Evolutionary conservation across 2,113 vertebrate species (phyloP).

Genomic region (Camarhynchus parvulus): DNA sequence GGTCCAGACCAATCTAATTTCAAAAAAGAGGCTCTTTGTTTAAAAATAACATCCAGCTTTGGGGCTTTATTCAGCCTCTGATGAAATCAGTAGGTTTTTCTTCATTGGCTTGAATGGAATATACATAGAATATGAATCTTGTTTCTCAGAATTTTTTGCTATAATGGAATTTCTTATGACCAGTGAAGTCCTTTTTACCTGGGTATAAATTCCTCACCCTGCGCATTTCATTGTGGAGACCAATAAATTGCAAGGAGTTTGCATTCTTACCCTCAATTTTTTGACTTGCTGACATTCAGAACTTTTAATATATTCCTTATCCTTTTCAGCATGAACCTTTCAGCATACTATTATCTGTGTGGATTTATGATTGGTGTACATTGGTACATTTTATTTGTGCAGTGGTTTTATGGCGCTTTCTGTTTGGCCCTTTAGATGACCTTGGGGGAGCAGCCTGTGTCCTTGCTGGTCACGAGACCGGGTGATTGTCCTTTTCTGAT

Average conservation of each 20-base stretch:
- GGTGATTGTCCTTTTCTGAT: neutral
- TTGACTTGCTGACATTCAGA: neutral
- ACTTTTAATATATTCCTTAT: neutral
- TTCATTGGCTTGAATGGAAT: neutral
- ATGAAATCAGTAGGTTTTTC: neutral
- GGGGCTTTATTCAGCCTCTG: neutral
- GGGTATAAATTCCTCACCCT: neutral
- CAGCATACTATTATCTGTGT: neutral
- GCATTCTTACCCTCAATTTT: neutral
- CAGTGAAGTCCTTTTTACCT: neutral
- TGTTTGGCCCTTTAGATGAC: neutral
- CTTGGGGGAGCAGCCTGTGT: constrained; percentile 18
- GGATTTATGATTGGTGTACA: neutral
- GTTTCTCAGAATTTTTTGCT: neutral
- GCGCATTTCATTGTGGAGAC: neutral
- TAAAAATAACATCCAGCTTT: neutral
- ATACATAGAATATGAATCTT: neutral
- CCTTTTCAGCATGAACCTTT: neutral
- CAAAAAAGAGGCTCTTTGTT: neutral
- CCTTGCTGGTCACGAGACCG: neutral
- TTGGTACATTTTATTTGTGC: neutral
- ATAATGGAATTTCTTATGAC: neutral
- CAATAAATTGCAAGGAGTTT: neutral
- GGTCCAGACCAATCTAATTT: neutral
- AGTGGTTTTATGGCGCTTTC: fast-evolving